phyloP scores from a whole-genome alignment of 2,888 invertebrate genomes.

The Hypena proboscidalis region DNA sequence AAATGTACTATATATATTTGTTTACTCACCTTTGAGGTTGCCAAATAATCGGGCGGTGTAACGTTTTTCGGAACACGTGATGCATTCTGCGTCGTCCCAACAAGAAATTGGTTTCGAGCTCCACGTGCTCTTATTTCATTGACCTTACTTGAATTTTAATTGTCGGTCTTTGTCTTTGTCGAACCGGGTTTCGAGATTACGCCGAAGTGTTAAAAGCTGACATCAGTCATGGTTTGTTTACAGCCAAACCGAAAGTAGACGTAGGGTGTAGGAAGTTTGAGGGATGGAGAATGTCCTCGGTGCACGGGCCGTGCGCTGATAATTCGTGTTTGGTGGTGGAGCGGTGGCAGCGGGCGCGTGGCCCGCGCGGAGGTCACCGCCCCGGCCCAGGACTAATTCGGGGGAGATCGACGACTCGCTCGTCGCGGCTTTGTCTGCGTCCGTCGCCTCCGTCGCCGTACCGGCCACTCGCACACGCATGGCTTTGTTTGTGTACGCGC shows the following conservation, averaged over 20 bases:
- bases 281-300: conserved; percentile 19
- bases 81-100: conserved; percentile 37
- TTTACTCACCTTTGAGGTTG: conserved; percentile 39
- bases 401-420: conserved; percentile 82
- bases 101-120: conserved; percentile 30
- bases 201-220: conserved; percentile 27
- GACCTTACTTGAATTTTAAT: conserved; percentile 53
- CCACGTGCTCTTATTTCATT: conserved; percentile 61
- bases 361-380: conserved; percentile 73
- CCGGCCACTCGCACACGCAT: conserved; percentile 51
- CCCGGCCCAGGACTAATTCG: conserved; percentile 84
- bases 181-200: conserved; percentile 31
- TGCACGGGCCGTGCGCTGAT: conserved; percentile 27
- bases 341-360: conserved; percentile 55
- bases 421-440: conserved; percentile 78
- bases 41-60: conserved; percentile 45
- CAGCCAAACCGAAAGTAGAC: conserved; percentile 15
- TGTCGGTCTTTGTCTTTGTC: conserved; percentile 54
- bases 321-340: conserved; percentile 38
- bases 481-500: conserved; percentile 61
- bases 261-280: conserved; percentile 14
- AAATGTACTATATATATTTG: conserved; percentile 40
- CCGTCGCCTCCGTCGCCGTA: conserved; percentile 53
- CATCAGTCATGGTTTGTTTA: conserved; percentile 42
- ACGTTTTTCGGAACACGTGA: conserved; percentile 48